Evolutionary conservation across 2,888 invertebrate species (phyloP).

Genomic region (Chromoteleia sp.): DNA sequence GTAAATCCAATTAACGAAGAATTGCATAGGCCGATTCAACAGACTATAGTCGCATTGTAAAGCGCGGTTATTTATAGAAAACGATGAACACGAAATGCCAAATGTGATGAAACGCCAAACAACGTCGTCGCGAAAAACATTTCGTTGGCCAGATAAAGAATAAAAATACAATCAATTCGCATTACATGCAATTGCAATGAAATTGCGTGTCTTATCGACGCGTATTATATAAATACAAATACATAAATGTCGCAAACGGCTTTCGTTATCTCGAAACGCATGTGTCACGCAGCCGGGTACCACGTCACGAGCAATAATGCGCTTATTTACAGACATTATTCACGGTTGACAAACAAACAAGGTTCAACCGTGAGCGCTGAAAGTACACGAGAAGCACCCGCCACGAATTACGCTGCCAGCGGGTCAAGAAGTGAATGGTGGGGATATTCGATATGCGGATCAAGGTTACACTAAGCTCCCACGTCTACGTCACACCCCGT

Average conservation of each 20-base stretch:
- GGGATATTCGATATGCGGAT: conserved; percentile 76
- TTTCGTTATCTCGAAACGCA: conserved; percentile 24
- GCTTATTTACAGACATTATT: conserved; percentile 43
- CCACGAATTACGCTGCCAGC: conserved; percentile 52
- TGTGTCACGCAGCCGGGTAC: conserved; percentile 39
- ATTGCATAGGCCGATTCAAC: conserved; percentile 5
- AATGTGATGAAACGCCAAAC: conserved; percentile 24
- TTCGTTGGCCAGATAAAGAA: conserved; percentile 27
- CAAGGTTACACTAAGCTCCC: conserved; percentile 79
- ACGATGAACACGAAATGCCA: conserved; percentile 22
- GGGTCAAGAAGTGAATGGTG: conserved; percentile 60
- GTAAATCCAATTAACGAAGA: conserved; percentile 27
- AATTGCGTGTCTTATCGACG: conserved; percentile 30
- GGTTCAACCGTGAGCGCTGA: conserved; percentile 4
- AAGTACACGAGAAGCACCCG: conserved; percentile 38
- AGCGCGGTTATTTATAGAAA: conserved; percentile 18
- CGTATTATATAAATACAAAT: conserved; percentile 38
- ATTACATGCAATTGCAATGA: conserved; percentile 14
- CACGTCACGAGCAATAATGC: conserved; percentile 12
- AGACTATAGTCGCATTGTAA: conserved; percentile 1
- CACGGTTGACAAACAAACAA: conserved; percentile 40
- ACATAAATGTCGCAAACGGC: conserved; percentile 12
- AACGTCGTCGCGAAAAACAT: conserved; percentile 3
- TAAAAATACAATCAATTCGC: conserved; percentile 11
- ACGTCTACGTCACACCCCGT: conserved; percentile 51